Base-by-base conservation (phyloP, 2,113 vertebrate genomes). In the Agelaius tricolor region DNA sequence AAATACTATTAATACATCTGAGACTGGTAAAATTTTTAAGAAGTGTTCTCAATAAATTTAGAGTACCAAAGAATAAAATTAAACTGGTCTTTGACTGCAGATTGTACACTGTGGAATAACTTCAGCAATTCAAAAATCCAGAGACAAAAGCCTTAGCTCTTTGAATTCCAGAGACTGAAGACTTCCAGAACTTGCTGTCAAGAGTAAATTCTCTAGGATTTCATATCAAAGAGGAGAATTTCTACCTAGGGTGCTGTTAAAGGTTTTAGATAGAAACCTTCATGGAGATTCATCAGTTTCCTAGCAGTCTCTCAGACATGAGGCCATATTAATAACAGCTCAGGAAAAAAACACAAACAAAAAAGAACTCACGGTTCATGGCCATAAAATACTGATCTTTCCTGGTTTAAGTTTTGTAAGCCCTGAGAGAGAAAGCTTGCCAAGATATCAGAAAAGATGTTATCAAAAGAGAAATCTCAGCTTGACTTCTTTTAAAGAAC, bases 181-280 rank as follows among this genome's bases (percentile, higher is more conserved):
- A 44, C 62, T 96, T 96, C 92, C 94, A 97, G 93, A 90, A 87
- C 75, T 81, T 84, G 35, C 81, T 96, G 95, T 93, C 95, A 97
- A 39, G 69, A 87, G 44, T 93, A 94, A 94, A 93, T 89, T 95
- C 85, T 96, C 79, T 66, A 92, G 91, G 91, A 95, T 97, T 91
- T 94, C 82, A 52, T 93, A 95, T 95, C 89, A 96, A 97, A 94
- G 93, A 86, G 41, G 37, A 78, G 55, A 76, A 52, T 93, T 94
- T 91, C 91, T 94, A 84, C 21, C 73, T 89, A 67, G 57, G 55
- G 89, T 94, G 37, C 83, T 95, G 76, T 95, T 84, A 84, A 87
- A 78, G 55, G 35, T 95, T 96, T 91, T 43, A 49, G 62, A 80
- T 89, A 87, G 43, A 91, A 93, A 33, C 7, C 19, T 91, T 47